A percentile compares a stretch with the other conserved stretches of the same genome.
These are phyloP conservation scores for Eumeta japonica DNA, from an alignment of 1,140 invertebrate genomes.

Conservation along the genomic window DNA sequence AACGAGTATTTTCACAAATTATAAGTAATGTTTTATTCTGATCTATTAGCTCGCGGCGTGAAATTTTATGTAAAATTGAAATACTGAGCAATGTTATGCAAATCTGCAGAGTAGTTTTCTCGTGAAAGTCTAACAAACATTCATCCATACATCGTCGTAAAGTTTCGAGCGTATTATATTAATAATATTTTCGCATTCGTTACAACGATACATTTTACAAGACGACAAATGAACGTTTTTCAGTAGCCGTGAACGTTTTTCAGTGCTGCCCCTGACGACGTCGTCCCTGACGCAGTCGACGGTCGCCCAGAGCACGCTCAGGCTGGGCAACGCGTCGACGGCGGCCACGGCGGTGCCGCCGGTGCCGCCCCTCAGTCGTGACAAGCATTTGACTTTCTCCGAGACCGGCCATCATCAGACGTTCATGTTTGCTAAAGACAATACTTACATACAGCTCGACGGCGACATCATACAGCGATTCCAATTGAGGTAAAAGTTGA, in stretches of 20 bases:
- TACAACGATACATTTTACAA: neutral
- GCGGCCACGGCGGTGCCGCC: constrained; percentile 54
- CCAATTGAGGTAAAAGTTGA: constrained; percentile 72
- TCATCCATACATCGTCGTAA: neutral
- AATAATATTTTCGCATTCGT: too few relatives aligned
- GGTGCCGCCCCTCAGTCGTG: constrained; percentile 69
- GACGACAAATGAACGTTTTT: constrained; percentile 2
- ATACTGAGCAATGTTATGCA: too few relatives aligned
- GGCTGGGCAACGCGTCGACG: constrained; percentile 25
- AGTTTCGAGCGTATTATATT: too few relatives aligned
- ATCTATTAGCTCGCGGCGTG: too few relatives aligned
- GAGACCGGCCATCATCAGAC: constrained; percentile 76
- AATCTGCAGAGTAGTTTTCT: neutral
- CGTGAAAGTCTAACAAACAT: neutral
- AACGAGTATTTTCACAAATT: too few relatives aligned
- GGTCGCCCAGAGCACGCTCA: constrained; percentile 18
- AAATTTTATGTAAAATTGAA: too few relatives aligned
- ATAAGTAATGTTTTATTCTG: too few relatives aligned
- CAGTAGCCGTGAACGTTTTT: too few relatives aligned
- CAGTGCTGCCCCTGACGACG: constrained; percentile 36
- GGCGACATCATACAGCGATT: constrained; percentile 82
- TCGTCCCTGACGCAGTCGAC: constrained; percentile 22
- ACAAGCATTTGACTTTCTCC: constrained; percentile 75
- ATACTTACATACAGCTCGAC: constrained; percentile 84
- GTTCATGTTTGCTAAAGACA: constrained; percentile 84